A percentile compares a stretch with the other conserved stretches of the same genome.
These are phyloP conservation scores for Heliconius cydno DNA, from an alignment of 2,888 invertebrate genomes.

Conservation along the genomic window DNA sequence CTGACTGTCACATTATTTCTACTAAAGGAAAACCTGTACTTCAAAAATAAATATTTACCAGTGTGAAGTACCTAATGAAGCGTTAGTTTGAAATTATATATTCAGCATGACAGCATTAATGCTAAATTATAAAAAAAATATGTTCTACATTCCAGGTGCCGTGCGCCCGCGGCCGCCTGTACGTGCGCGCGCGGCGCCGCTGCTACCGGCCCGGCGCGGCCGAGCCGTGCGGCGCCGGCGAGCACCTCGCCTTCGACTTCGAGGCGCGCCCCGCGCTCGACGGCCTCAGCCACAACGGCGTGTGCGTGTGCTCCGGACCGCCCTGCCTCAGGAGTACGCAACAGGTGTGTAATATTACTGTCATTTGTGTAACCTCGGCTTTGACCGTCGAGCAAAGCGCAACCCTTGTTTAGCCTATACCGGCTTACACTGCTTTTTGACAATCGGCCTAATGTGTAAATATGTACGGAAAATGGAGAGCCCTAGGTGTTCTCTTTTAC, in stretches of 20 bases:
- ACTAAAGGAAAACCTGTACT: not conserved
- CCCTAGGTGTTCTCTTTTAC: no score
- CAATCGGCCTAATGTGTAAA: no score
- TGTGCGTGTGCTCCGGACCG: slow-evolving; percentile 87
- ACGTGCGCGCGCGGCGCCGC: slow-evolving; percentile 87
- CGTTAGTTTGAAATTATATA: not conserved
- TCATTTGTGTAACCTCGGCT: not conserved
- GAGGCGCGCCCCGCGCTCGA: slow-evolving; percentile 90
- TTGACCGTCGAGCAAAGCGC: no score
- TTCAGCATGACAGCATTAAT: not conserved
- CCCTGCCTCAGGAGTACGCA: not conserved
- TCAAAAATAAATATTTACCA: not conserved
- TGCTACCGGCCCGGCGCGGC: slow-evolving; percentile 91
- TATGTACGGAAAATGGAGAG: no score
- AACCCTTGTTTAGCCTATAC: no score
- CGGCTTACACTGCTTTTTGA: no score
- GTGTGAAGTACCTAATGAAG: not conserved
- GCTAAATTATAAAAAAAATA: no score
- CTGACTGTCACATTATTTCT: not conserved
- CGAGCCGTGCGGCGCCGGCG: slow-evolving; percentile 89
- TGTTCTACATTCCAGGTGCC: slow-evolving; percentile 78
- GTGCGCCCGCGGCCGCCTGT: slow-evolving; percentile 89
- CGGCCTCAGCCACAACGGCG: slow-evolving; percentile 92
- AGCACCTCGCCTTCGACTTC: slow-evolving; percentile 92
- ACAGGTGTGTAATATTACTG: not conserved